These are phyloP conservation scores for Talpa occidentalis DNA, from an alignment of 2,113 vertebrate genomes.

Conservation along the genomic window DNA sequence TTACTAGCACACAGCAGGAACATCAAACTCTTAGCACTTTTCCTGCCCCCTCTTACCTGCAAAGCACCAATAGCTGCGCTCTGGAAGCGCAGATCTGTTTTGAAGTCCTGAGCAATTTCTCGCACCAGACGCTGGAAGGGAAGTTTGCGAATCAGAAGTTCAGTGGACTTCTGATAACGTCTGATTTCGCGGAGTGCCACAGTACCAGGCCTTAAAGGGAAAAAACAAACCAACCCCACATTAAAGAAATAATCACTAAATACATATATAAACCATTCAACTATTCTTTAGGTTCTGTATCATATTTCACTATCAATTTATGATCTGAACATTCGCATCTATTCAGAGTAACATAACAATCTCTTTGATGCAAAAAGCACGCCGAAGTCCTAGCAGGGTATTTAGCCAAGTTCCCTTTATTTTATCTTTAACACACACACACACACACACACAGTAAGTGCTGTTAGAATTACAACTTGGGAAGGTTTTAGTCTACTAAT, in stretches of 20 bases:
- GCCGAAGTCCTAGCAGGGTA: not conserved
- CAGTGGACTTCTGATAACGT: conserved; percentile 92
- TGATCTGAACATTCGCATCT: not conserved
- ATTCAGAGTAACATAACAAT: not conserved
- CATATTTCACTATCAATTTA: conserved; percentile 4
- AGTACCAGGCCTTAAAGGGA: conserved; percentile 87
- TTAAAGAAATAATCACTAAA: conserved; percentile 5
- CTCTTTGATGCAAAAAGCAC: conserved; percentile 10
- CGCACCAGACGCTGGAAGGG: conserved; percentile 92
- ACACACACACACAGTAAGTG: not conserved
- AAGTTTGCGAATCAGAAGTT: conserved; percentile 92
- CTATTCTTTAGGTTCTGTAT: not conserved
- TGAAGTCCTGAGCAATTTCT: conserved; percentile 94
- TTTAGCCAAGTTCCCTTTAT: not conserved
- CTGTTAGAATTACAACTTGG: not conserved
- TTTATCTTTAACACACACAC: not conserved
- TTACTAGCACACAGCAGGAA: not conserved
- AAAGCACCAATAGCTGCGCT: conserved; percentile 93
- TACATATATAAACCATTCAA: not conserved
- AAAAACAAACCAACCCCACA: not conserved
- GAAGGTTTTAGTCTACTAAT: not conserved
- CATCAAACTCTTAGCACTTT: not conserved
- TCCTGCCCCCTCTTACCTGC: conserved; percentile 84
- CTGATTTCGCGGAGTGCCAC: conserved; percentile 92
- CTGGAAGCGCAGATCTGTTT: conserved; percentile 93